Percentiles rank a stretch among this genome's conserved stretches.
These are phyloP conservation scores for Latrodectus geometricus DNA, from an alignment of 1,140 invertebrate genomes.

Conservation along the genomic window DNA sequence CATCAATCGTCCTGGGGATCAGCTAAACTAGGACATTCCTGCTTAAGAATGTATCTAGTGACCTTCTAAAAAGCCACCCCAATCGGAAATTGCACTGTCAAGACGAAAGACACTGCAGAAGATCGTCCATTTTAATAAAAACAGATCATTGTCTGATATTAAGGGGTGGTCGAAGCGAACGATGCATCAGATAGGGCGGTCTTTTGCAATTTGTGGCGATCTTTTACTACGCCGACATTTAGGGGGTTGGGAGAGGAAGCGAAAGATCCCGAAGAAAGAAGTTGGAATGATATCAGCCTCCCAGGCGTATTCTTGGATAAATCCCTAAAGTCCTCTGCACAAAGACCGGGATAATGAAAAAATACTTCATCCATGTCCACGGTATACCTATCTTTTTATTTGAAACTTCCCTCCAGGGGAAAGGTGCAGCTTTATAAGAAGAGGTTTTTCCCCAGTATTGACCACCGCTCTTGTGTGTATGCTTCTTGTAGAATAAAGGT, in stretches of 20 bases:
- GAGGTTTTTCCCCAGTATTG: neutral
- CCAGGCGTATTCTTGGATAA: neutral
- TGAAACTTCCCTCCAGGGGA: conserved; percentile 4
- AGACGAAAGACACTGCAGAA: neutral
- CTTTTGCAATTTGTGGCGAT: neutral
- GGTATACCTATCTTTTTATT: conserved; percentile 9
- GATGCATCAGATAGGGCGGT: neutral
- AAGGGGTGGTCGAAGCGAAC: neutral
- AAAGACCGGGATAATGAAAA: conserved; percentile 28
- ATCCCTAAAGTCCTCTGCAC: neutral
- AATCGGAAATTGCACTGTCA: neutral
- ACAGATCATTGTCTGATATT: neutral
- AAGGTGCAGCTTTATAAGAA: neutral
- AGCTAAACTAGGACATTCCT: neutral
- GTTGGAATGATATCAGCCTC: neutral
- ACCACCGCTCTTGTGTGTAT: conserved; percentile 4
- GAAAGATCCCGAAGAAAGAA: neutral
- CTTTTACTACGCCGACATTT: neutral
- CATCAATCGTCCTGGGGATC: neutral
- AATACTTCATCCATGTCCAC: conserved; percentile 12
- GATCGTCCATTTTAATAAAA: neutral
- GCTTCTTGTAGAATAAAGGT: neutral
- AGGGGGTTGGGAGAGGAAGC: neutral
- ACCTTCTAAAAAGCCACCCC: neutral
- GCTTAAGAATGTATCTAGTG: neutral